Evolutionary conservation across 1,140 invertebrate species (phyloP).

Genomic region (Aphidius ervi): DNA sequence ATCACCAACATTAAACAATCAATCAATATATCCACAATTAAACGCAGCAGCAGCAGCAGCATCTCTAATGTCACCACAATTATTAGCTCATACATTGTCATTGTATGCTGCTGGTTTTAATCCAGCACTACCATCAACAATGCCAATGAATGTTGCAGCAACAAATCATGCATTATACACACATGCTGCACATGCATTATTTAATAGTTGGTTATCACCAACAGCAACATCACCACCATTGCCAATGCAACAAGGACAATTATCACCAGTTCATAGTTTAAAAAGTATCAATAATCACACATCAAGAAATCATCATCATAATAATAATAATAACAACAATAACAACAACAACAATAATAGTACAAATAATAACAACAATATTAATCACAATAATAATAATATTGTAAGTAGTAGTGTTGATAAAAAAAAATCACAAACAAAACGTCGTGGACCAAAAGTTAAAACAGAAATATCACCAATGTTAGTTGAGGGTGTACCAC

Average conservation of each 20-base stretch:
- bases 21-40: constrained; percentile 45
- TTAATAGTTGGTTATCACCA: constrained; percentile 46
- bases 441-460: constrained; percentile 38
- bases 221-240: constrained; percentile 40
- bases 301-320: constrained; percentile 37
- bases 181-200: constrained; percentile 53
- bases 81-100: constrained; percentile 54
- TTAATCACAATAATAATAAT: constrained; percentile 39
- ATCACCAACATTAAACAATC: constrained; percentile 47
- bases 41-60: constrained; percentile 47
- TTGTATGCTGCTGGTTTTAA: constrained; percentile 51
- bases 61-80: constrained; percentile 54
- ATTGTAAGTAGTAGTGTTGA: constrained; percentile 49
- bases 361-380: constrained; percentile 45
- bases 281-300: constrained; percentile 38
- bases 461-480: constrained; percentile 34
- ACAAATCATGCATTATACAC: constrained; percentile 44
- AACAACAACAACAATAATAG: constrained; percentile 46
- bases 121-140: constrained; percentile 41
- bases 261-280: constrained; percentile 37
- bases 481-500: constrained; percentile 42
- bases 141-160: constrained; percentile 43
- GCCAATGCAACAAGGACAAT: constrained; percentile 38
- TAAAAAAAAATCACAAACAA: constrained; percentile 42
- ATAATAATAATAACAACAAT: constrained; percentile 39